Base-by-base conservation (phyloP, 2,113 vertebrate genomes). In the Nesogale talazaci region DNA sequence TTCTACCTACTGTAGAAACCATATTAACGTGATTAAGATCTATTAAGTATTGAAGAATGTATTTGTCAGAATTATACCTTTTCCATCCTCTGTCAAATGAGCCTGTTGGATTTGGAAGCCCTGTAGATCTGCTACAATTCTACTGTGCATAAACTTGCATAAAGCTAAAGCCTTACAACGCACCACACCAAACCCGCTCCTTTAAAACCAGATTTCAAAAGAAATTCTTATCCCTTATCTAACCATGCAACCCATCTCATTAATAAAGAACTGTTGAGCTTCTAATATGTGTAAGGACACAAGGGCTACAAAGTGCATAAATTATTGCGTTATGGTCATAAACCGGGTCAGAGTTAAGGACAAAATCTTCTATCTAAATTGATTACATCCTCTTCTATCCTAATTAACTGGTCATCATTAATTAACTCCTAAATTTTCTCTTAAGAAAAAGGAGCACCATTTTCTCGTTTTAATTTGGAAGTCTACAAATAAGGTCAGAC, bases 401-500 rank as follows among this genome's bases (percentile, higher is more conserved):
- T 89, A 91, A 79, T 83, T 87, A 90, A 80, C 22, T 83, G 34
- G 19, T 65, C 86, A 87, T 94, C 38, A 63, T 61, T 61, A 61
- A 61, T 61, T 61, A 61, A 61, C 59, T 61, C 5, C 59, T 79
- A 69, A 56, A 9, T 86, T 84, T 82, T 83, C 63, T 31, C 63
- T 89, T 59, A 95, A 77, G 10, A 84, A 16, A 81, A 90, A 40
- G 57, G 85, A 86, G n/a, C 12, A 67, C 19, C 25, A 85, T 94
- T 94, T 89, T 95, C 63, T 96, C 85, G 76, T 88, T 94, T 94
- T 95, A 83, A 88, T 90, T 95, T 94, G 69, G 57, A 94, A 88
- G 70, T 79, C 29, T 65, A 57, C 16, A 91, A 94, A 95, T 88
- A 67, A 92, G 67, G 42, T 83, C 80, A 92, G 85, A 92, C 75